These are phyloP conservation scores for Mizuhopecten yessoensis DNA, from an alignment of 1,140 invertebrate genomes.

Conservation along the genomic window DNA sequence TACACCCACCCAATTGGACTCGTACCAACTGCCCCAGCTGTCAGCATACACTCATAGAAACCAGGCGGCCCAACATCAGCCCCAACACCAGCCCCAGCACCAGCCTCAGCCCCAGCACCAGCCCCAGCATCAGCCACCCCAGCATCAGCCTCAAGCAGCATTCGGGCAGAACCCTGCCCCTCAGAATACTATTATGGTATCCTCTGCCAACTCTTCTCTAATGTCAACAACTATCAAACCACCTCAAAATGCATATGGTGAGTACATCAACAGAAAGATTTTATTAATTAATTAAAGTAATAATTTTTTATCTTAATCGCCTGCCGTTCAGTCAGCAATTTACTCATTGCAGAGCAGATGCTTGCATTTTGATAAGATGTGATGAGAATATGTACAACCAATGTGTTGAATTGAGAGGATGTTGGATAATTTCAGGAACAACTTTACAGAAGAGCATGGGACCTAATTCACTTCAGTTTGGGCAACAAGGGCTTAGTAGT, in stretches of 20 bases:
- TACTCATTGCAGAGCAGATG: too few species aligned
- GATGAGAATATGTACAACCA: too few species aligned
- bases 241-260: constrained; percentile 84
- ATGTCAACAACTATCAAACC: constrained; percentile 95
- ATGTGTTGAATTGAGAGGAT: too few species aligned
- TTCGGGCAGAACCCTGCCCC: constrained; percentile 84
- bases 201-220: constrained; percentile 92
- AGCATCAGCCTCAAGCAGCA: constrained; percentile 56
- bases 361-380: too few species aligned
- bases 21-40: constrained; percentile 86
- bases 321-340: too few species aligned
- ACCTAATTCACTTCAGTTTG: constrained; percentile 89
- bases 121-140: constrained; percentile 65
- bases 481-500: constrained; percentile 81
- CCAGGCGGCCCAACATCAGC: constrained; percentile 67
- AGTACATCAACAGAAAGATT: constrained; percentile 25
- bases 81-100: constrained; percentile 51
- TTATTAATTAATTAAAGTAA: too few species aligned
- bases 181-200: constrained; percentile 94
- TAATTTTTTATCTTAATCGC: too few species aligned
- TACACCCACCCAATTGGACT: constrained; percentile 75
- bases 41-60: constrained; percentile 56
- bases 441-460: constrained; percentile 67
- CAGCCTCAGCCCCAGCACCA: constrained; percentile 64
- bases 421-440: too few species aligned